Evolutionary conservation across 2,797 vertebrate genomes (phyloP), one percentile per base, ranked within the genome.

Genomic region (Emys orbicularis): DNA sequence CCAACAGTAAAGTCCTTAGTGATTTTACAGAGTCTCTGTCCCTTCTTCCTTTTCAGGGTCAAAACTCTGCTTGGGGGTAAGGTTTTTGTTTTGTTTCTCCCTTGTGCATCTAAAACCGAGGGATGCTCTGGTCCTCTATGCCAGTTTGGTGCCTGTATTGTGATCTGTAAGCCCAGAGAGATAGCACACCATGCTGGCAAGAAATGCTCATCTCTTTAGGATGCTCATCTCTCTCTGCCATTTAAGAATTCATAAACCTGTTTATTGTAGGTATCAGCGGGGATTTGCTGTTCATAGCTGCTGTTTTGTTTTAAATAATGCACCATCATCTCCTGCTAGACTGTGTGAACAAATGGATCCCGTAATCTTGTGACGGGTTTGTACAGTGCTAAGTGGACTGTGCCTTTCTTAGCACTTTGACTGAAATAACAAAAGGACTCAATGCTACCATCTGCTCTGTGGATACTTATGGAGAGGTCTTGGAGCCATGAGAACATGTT

Each of bases 381-480:
- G 82, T 54, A 4, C 27, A 27, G 61, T 81, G 90, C 91, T 53
- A 81, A 19, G 54, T 2, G 12, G 83, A 23, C 83, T 8, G 0
- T 49, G 79, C 88, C 87, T 25, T 74, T 90, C 93, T 89, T 94
- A 12, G 0, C 90, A 81, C 49, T 25, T 86, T 13, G 3, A 6
- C 25, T 80, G 83, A 29, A 77, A 79, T 77, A 68, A 53, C 21
- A 49, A 19, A 74, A 3, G 57, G 84, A 47, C 82, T 91, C 1
- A 0, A 1, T 83, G 90, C 83, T 86, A 29, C 89, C 2, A 0
- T 12, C 0, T 0, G 19, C 44, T 74, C 81, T 4, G 81, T 25
- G 2, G 19, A 79, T 84, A 81, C 83, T 41, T 23, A 6, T 2
- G 1, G 50, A 82, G 56, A 81, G 68, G 86, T 44, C 88, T 82